These are phyloP conservation scores for Cheilosia urbana DNA, from an alignment of 2,888 invertebrate genomes.

Conservation along the genomic window DNA sequence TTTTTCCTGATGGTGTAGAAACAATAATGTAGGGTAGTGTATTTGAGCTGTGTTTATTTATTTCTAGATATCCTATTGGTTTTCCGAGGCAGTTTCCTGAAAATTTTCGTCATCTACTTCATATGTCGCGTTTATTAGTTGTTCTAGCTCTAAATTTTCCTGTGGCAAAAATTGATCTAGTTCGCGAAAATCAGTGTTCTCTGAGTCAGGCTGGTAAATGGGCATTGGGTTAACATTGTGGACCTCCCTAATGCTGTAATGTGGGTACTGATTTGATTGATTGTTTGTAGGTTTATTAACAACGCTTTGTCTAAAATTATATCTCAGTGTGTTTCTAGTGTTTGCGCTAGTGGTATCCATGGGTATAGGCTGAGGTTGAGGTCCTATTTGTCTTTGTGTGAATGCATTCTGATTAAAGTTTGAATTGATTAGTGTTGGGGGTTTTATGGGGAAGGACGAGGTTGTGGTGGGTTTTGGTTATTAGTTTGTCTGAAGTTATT, in stretches of 20 bases:
- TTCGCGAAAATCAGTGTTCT: neutral
- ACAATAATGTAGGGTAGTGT: neutral
- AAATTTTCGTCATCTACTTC: neutral
- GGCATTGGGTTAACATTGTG: neutral
- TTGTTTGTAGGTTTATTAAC: conserved; percentile 5
- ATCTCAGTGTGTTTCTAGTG: neutral
- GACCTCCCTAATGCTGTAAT: neutral
- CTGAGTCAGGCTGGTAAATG: neutral
- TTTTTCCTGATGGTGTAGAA: neutral
- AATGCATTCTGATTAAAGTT: neutral
- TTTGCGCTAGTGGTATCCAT: no score
- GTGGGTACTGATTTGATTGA: neutral
- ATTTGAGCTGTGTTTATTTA: neutral
- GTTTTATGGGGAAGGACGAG: neutral
- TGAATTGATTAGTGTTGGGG: neutral
- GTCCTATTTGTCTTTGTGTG: neutral
- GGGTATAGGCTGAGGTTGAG: no score
- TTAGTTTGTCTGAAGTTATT: neutral
- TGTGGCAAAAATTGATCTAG: neutral
- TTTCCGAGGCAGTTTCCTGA: neutral
- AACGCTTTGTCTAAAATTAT: neutral
- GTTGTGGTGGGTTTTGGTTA: neutral
- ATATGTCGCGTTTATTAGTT: neutral
- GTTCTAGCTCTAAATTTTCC: neutral
- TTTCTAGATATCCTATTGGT: neutral